These are phyloP conservation scores for Sardinella longiceps DNA, from an alignment of 2,797 vertebrate genomes.

Conservation along the genomic window DNA sequence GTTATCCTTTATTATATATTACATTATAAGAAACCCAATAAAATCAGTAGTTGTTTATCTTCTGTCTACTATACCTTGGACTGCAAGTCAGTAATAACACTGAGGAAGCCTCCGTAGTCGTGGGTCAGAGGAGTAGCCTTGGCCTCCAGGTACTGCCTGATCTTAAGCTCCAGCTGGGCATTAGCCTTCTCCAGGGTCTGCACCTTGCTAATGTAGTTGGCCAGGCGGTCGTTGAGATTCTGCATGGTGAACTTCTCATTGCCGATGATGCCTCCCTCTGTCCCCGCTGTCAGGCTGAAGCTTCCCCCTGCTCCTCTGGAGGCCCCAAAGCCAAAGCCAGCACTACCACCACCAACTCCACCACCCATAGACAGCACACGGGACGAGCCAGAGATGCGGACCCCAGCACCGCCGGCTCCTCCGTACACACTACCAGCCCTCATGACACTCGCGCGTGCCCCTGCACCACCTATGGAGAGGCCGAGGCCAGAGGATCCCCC, in stretches of 20 bases:
- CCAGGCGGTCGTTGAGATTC: constrained; percentile 83
- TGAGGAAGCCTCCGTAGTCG: constrained; percentile 74
- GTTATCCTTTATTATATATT: too few relatives aligned
- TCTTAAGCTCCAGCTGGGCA: constrained; percentile 80
- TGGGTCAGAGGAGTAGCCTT: constrained; percentile 57
- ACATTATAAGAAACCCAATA: too few relatives aligned
- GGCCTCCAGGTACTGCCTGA: constrained; percentile 74
- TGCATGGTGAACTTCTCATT: constrained; percentile 79
- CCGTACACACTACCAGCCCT: constrained; percentile 67
- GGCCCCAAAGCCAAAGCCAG: constrained; percentile 30
- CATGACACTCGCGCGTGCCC: neutral
- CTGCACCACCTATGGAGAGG: neutral
- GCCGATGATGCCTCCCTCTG: constrained; percentile 20
- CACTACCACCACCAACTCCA: neutral
- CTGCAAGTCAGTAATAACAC: constrained; percentile 77
- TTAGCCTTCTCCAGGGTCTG: constrained; percentile 80
- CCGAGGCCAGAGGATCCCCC: neutral
- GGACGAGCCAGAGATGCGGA: constrained; percentile 47
- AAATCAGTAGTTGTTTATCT: too few relatives aligned
- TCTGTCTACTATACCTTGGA: constrained; percentile 74
- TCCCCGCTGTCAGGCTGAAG: neutral
- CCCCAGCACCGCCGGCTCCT: constrained; percentile 58
- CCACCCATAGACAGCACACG: constrained; percentile 34
- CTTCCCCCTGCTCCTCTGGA: constrained; percentile 13
- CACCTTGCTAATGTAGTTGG: constrained; percentile 79